A percentile compares a stretch with the other conserved stretches of the same genome.
phyloP scores from a whole-genome alignment of 2,888 invertebrate species.

The Nephrotoma flavescens region DNA sequence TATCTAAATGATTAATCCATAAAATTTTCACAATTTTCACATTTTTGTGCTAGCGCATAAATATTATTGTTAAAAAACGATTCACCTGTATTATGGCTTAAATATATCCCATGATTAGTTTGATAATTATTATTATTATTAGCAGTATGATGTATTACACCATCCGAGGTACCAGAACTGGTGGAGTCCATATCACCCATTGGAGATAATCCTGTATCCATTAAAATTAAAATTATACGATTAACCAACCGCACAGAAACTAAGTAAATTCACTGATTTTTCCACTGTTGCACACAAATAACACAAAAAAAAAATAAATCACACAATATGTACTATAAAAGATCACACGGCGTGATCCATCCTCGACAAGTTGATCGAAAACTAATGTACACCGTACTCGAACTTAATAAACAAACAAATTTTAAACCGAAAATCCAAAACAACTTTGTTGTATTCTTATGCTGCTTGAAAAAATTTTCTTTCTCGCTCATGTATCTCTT shows the following conservation, averaged over 20 bases:
- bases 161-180: constrained; percentile 20
- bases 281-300: not conserved
- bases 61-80: not conserved
- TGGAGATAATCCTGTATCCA: constrained; percentile 26
- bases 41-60: not conserved
- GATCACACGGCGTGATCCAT: not conserved
- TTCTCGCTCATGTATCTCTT: not conserved
- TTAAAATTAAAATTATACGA: constrained; percentile 13
- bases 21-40: not conserved
- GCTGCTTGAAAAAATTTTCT: not conserved
- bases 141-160: not conserved
- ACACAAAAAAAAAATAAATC: not conserved
- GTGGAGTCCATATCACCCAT: constrained; percentile 30
- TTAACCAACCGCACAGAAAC: not conserved
- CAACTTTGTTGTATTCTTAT: not conserved
- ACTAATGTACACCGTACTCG: not conserved
- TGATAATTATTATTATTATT: not conserved
- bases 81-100: constrained; percentile 1
- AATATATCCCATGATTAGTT: not conserved
- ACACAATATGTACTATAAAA: not conserved
- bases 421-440: not conserved
- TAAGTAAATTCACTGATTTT: not conserved
- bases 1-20: too few relatives aligned
- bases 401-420: not conserved
- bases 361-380: not conserved